Conservation (phyloP, 1,140 invertebrate genomes). For the Orchesella cincta region DNA sequence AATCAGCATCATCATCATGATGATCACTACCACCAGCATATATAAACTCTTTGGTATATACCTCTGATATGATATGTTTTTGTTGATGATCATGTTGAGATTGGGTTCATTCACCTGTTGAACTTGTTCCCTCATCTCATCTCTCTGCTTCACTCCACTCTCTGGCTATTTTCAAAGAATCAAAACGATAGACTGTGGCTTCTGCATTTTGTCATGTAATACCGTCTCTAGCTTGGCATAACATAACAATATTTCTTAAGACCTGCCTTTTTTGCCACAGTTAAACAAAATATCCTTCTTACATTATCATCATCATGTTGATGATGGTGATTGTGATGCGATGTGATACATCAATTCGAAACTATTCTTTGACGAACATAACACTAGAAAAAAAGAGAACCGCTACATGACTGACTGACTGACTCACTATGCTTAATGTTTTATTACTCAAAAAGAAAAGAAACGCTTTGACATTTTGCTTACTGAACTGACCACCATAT, state of each 20-base stretch:
- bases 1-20: not conserved
- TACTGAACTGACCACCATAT: too few species aligned
- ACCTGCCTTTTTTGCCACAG: not conserved
- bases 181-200: slow-evolving; percentile 14
- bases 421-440: too few species aligned
- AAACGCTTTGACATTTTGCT: too few species aligned
- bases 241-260: not conserved
- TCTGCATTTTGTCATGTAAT: slow-evolving; percentile 8
- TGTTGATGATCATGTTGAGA: not conserved
- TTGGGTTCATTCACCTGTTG: slow-evolving; percentile 26
- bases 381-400: slow-evolving; percentile 5
- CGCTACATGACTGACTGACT: slow-evolving; percentile 28
- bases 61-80: too few species aligned
- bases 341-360: slow-evolving; percentile 8
- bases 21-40: slow-evolving; percentile 18
- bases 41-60: not conserved
- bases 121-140: slow-evolving; percentile 26
- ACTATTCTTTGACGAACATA: not conserved
- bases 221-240: not conserved
- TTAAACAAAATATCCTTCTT: not conserved
- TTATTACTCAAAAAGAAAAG: too few species aligned
- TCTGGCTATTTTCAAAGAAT: too few species aligned
- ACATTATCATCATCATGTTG: slow-evolving; percentile 1
- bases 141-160: too few species aligned
- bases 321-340: slow-evolving; percentile 1